Evolutionary conservation across 1,140 invertebrate species (phyloP), one percentile per base, ranked within the genome.

Genomic region (Drosophila busckii): DNA sequence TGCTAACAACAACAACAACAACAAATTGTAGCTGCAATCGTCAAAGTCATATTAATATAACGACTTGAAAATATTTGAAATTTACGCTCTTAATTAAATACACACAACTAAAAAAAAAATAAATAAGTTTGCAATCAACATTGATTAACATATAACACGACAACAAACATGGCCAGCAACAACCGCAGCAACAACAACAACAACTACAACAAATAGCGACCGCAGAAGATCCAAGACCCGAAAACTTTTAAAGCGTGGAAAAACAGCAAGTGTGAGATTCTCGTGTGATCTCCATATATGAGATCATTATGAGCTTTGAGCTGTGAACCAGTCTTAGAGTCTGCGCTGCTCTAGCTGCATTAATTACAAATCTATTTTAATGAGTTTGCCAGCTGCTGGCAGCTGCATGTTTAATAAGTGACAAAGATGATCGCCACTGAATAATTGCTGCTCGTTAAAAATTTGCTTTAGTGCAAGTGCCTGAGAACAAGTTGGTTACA

Each of bases 321-420:
- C 16, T 19, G 50, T 22, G 40, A 58, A 63, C 53, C 29, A 19
- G 34, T 55, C 17, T 38, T 16, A 17, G 60, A 69, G 50, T 44
- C 54, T 55, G 69, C 40, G n/a, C n/a, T n/a, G n/a, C n/a, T n/a
- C n/a, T 70, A 70, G 66, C 67, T 71, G 55, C 38, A 46, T 75
- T 75, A 75, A 75, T 75, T 75, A 54, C 65, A 75, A 69, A 75
- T 75, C 56, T 80, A 67, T 80, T 80, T 70, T 80, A 80, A 76
- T 76, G 40, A 50, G 31, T 48, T 12, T 46, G 62, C 29, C 54
- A 53, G 34, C 54, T 59, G 66, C 45, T 62, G 58, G 31, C 26
- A 15, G 15, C 16, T 10, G 26, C 16, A 17, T 40, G 28, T 22
- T 38, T 13, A 22, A 7, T 41, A 23, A 34, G 48, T 59, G 56